phyloP scores from a whole-genome alignment of 2,797 vertebrate species.

The Cetoscarus ocellatus region DNA sequence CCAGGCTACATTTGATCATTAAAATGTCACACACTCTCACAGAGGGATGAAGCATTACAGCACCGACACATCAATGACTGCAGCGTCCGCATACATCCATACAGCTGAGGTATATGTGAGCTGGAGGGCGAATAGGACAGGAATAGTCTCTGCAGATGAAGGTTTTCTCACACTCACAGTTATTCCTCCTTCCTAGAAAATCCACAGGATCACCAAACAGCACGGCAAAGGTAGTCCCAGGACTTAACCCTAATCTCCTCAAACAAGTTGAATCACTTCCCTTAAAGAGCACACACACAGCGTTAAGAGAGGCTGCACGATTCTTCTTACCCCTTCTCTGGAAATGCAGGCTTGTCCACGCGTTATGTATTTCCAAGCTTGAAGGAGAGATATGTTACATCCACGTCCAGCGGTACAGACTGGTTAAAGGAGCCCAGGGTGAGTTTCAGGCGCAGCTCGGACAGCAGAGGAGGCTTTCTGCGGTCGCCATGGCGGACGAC shows the following conservation, averaged over 20 bases:
- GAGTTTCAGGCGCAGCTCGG: constrained; percentile 63
- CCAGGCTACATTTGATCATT: constrained; percentile 5
- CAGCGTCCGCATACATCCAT: constrained; percentile 40
- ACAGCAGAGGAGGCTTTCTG: constrained; percentile 62
- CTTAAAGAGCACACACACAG: constrained; percentile 45
- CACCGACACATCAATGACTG: constrained; percentile 33
- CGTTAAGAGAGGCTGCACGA: constrained; percentile 32
- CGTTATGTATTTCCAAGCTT: constrained; percentile 49
- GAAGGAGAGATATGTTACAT: constrained; percentile 46
- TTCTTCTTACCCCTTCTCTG: constrained; percentile 70
- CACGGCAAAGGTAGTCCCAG: constrained; percentile 61
- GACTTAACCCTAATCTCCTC: constrained; percentile 81
- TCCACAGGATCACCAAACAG: constrained; percentile 64
- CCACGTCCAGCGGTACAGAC: constrained; percentile 54
- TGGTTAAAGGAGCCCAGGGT: constrained; percentile 1
- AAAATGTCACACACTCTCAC: constrained; percentile 30
- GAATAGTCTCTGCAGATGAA: constrained; percentile 17
- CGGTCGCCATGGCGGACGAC: constrained; percentile 87
- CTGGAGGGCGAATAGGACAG: constrained; percentile 55
- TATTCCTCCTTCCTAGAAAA: constrained; percentile 41
- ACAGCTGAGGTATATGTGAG: constrained; percentile 26
- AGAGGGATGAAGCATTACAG: constrained; percentile 3
- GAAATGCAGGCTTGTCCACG: constrained; percentile 68
- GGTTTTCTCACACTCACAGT: constrained; percentile 28
- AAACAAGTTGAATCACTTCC: constrained; percentile 83